These are phyloP conservation scores for Athalia cordata DNA, from an alignment of 2,888 invertebrate species.

Conservation along the genomic window DNA sequence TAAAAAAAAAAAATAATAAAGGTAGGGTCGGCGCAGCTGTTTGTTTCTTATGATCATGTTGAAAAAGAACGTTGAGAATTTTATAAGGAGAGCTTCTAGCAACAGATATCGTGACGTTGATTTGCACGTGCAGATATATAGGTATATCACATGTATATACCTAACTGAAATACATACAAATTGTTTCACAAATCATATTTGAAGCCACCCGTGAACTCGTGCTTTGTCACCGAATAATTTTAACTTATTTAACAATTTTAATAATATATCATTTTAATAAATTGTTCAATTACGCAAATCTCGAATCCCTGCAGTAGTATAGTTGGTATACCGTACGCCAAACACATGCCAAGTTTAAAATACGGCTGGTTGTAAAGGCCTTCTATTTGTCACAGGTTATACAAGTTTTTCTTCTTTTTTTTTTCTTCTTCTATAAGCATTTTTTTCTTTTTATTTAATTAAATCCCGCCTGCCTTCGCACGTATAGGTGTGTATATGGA, in stretches of 20 bases:
- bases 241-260: neutral
- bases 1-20: no score
- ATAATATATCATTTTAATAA: constrained; percentile 16
- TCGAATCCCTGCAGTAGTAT: neutral
- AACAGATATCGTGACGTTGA: no score
- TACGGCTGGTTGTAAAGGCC: constrained; percentile 18
- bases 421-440: no score
- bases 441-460: constrained; percentile 27
- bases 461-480: neutral
- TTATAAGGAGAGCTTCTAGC: no score
- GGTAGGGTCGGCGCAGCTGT: no score
- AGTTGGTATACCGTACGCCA: neutral
- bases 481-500: no score
- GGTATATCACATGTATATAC: no score
- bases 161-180: neutral
- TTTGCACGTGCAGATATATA: no score
- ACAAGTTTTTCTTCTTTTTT: neutral
- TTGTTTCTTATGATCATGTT: no score
- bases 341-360: constrained; percentile 36
- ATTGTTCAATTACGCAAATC: constrained; percentile 20
- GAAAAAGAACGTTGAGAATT: no score
- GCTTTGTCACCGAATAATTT: constrained; percentile 12
- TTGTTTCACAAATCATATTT: neutral
- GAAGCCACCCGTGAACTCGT: neutral
- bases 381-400: constrained; percentile 38